phyloP scores from a whole-genome alignment of 1,140 invertebrate genomes.

The Habropoda laboriosa region DNA sequence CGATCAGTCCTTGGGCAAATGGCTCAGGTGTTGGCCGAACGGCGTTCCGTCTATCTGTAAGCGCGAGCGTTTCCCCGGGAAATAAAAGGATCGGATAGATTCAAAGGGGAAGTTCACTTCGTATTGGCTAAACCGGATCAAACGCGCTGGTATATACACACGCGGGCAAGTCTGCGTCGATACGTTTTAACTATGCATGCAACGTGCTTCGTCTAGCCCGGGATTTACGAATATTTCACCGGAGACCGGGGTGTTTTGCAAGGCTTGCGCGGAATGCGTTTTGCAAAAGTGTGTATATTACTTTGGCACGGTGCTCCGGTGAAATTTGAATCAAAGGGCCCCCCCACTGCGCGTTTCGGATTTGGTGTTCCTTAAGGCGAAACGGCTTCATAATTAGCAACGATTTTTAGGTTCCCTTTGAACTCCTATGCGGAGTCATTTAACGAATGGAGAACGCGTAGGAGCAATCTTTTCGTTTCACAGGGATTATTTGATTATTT shows the following conservation, averaged over 20 bases:
- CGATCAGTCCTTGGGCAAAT: constrained; percentile 16
- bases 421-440: no score
- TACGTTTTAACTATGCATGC: neutral
- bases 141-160: neutral
- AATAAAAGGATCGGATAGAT: neutral
- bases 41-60: neutral
- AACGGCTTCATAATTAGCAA: no score
- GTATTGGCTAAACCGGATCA: constrained; percentile 25
- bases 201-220: neutral
- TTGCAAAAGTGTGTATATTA: neutral
- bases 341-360: neutral
- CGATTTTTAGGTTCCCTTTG: no score
- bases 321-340: neutral
- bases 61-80: neutral
- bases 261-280: neutral
- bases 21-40: neutral
- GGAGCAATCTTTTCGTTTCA: no score
- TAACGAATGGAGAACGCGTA: no score
- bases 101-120: neutral
- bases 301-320: no score
- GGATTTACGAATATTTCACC: neutral
- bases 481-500: no score
- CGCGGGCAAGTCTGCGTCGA: neutral
- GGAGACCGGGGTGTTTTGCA: neutral
- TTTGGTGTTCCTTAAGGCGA: neutral